Evolutionary conservation across 2,797 vertebrate species (phyloP), one percentile per base, ranked within the genome.

Genomic region (Cuniculus paca): DNA sequence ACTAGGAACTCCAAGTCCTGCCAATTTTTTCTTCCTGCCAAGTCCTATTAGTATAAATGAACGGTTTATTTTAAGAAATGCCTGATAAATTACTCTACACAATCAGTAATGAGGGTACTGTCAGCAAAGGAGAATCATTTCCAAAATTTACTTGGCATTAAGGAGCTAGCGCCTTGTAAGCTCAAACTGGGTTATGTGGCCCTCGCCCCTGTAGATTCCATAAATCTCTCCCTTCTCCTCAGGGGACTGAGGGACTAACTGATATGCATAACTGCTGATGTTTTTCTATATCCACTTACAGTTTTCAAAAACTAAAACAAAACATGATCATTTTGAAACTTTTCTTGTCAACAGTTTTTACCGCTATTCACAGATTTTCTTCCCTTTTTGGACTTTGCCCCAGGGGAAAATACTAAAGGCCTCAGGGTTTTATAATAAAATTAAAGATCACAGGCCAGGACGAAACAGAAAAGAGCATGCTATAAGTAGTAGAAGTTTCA

Each of bases 41-140:
- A 99, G 98, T 98, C 98, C 98, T 98, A 99, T 99, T 98, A 98
- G 98, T 98, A 99, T 98, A 99, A 99, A 99, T 98, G 98, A 99
- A 99, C 80, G 95, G 98, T 99, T 99, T 99, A 99, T 99, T 99
- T 99, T 99, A 98, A 99, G 99, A 99, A 99, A 99, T 99, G 98
- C 98, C 98, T 99, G 98, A 99, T 99, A 99, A 98, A 98, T 99
- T 99, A 99, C 98, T 99, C 98, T 98, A 98, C 98, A 99, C 98
- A 98, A 98, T 99, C 98, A 58, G 98, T 99, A 99, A 99, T 99
- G 98, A 99, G 99, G 98, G 98, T 98, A 98, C 98, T 98, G 99
- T 99, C 98, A 98, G 98, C 98, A 98, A 98, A 98, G 97, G 98
- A 98, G 98, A 99, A 99, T 98, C 98, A 98, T 99, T 99, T 99